phyloP scores from a whole-genome alignment of 2,888 invertebrate genomes.

The Scaptomyza reducta region DNA sequence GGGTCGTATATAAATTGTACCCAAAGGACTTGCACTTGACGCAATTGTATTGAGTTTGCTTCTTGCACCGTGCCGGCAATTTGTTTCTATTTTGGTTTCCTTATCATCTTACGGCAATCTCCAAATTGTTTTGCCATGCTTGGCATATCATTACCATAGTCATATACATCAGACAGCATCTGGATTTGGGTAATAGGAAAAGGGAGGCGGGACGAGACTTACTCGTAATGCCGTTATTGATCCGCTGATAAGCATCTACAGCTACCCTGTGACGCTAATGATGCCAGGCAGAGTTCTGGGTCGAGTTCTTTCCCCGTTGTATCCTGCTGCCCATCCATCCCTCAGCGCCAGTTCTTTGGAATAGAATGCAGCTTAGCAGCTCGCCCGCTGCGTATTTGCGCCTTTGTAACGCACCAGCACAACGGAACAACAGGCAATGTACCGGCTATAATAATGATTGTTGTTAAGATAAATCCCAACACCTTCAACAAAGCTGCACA shows the following conservation, averaged over 20 bases:
- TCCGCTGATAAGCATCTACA: constrained; percentile 71
- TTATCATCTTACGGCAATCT: constrained; percentile 69
- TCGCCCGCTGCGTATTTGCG: constrained; percentile 76
- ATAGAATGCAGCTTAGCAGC: constrained; percentile 77
- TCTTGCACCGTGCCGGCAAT: constrained; percentile 66
- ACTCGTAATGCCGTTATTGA: constrained; percentile 71
- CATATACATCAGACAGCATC: constrained; percentile 10
- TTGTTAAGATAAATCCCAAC: constrained; percentile 83
- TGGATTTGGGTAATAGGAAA: constrained; percentile 3
- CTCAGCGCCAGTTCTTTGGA: constrained; percentile 49
- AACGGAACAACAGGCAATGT: constrained; percentile 47
- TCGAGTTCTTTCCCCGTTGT: constrained; percentile 3
- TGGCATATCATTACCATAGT: constrained; percentile 68
- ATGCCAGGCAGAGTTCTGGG: constrained; percentile 40
- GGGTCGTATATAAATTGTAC: constrained; percentile 61
- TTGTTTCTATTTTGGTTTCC: constrained; percentile 78
- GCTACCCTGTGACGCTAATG: constrained; percentile 72
- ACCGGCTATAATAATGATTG: constrained; percentile 75
- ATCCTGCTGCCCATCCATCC: constrained; percentile 39
- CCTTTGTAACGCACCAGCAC: constrained; percentile 59
- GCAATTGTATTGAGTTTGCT: constrained; percentile 62
- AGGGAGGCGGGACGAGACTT: constrained; percentile 5
- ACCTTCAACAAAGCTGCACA: constrained; percentile 82
- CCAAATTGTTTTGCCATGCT: constrained; percentile 69
- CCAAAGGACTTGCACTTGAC: constrained; percentile 74